Conservation (phyloP, 2,888 invertebrate genomes). For the Drosophila prostipennis region DNA sequence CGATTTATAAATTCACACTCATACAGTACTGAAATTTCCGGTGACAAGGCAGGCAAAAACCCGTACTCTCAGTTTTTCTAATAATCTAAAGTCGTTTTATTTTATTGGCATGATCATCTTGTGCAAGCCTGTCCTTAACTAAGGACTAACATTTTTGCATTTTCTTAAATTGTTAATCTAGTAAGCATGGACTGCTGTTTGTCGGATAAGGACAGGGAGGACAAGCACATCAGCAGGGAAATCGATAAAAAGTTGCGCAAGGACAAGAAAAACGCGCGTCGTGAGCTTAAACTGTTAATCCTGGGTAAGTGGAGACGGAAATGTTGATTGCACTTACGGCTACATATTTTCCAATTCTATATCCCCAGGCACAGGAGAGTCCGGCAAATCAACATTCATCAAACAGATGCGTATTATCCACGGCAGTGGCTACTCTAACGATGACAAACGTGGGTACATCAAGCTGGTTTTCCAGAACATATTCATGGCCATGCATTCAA, state of each 20-base stretch:
- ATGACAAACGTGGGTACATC: conserved; percentile 98
- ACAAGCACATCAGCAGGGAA: conserved; percentile 99
- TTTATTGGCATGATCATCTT: too few species aligned
- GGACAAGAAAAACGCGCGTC: conserved; percentile 99
- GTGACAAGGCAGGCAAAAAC: too few species aligned
- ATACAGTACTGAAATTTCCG: too few species aligned
- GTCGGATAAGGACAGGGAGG: conserved; percentile 99
- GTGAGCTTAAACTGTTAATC: conserved; percentile 97
- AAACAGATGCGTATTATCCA: conserved; percentile 99
- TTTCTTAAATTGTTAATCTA: conserved; percentile 70
- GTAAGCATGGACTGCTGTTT: conserved; percentile 99
- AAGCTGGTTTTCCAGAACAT: conserved; percentile 99
- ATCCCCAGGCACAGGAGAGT: conserved; percentile 92
- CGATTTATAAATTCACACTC: too few species aligned
- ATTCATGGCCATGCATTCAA: conserved; percentile 99
- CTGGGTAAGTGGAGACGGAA: conserved; percentile 90
- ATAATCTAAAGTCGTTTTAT: too few species aligned
- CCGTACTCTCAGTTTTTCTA: too few species aligned
- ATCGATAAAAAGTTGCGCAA: conserved; percentile 99
- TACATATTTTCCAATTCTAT: conserved; percentile 2
- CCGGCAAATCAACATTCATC: conserved; percentile 99
- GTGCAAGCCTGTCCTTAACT: conserved; percentile 21
- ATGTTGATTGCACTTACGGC: background rate
- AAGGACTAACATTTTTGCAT: conserved; percentile 35
- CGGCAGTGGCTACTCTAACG: conserved; percentile 99